Percentiles rank a stretch among this genome's conserved stretches.
Evolutionary conservation across 2,888 invertebrate species (phyloP).

Genomic region (Prosapia bicincta): DNA sequence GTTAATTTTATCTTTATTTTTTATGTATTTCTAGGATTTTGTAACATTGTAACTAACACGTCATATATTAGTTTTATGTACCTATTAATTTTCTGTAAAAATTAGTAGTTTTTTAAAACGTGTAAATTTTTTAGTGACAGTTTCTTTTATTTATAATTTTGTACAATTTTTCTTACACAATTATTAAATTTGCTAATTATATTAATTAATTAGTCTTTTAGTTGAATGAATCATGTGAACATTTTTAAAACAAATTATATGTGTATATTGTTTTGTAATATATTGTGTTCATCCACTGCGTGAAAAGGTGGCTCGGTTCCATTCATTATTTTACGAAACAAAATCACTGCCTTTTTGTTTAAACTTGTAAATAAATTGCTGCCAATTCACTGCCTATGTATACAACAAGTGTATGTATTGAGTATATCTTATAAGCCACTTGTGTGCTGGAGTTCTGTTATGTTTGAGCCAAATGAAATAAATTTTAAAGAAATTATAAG

Average conservation of each 20-base stretch:
- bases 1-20: not conserved
- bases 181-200: not conserved
- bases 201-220: not conserved
- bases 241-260: not conserved
- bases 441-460: not conserved
- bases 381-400: conserved; percentile 33
- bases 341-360: conserved; percentile 2
- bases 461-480: not conserved
- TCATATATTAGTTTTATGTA: not conserved
- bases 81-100: not conserved
- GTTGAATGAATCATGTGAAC: not conserved
- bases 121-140: not conserved
- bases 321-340: not conserved
- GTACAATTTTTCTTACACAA: not conserved
- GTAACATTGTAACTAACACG: not conserved
- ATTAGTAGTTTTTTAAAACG: not conserved
- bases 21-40: not conserved
- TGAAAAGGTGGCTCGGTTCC: not conserved
- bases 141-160: not conserved
- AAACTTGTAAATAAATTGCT: not conserved
- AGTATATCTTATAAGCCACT: not conserved
- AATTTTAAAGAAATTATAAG: not conserved
- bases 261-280: not conserved
- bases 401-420: conserved; percentile 4
- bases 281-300: not conserved